Evolutionary conservation across 2,888 invertebrate species (phyloP), one percentile per base, ranked within the genome.

Genomic region (Drosophila colorata): DNA sequence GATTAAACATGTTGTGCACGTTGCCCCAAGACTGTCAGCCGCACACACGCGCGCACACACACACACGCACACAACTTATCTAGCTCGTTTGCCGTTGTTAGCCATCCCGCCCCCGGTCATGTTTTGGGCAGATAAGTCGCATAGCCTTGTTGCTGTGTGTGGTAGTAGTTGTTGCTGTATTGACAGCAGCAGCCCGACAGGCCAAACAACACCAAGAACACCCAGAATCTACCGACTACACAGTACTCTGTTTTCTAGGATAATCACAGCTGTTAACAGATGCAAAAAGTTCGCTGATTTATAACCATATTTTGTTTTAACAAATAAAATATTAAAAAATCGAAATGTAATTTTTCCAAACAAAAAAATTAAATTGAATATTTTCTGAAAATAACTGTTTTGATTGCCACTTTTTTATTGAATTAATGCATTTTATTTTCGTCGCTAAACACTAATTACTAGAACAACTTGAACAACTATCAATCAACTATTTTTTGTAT

Each of bases 1-100:
- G 89, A 89, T 88, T 88, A 86, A 83, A 78, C 84, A 89, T 81
- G 89, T 88, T 87, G 88, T 75, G 76, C 78, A 76, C 86, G 74
- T 83, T 78, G 66, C 38, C 61, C 47, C 68, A 53, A 76, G 65
- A 65, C 66, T 58, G 47, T 58, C 56, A 51, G 51, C 47, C 61
- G 31, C 51, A 55, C 18, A 69, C 37, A 61, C 37, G 46, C 20
- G 7, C 41, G 44, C 53, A 56, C 40, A 38, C 55, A 48, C 49
- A 67, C 49, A 53, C 16, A 23, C 37, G 41, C 14, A 20, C 37
- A 48, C 38, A 65, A 64, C 47, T 79, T 76, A 75, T 75, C 65
- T 69, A 59, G 57, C 57, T 69, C 38, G 58, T 40, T 69, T 51
- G 48, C 31, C 51, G 44, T 49, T 57, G 57, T 67, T 59, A 48